Evolutionary conservation across 2,797 vertebrate species (phyloP).

Genomic region (Smutsia temminckii): DNA sequence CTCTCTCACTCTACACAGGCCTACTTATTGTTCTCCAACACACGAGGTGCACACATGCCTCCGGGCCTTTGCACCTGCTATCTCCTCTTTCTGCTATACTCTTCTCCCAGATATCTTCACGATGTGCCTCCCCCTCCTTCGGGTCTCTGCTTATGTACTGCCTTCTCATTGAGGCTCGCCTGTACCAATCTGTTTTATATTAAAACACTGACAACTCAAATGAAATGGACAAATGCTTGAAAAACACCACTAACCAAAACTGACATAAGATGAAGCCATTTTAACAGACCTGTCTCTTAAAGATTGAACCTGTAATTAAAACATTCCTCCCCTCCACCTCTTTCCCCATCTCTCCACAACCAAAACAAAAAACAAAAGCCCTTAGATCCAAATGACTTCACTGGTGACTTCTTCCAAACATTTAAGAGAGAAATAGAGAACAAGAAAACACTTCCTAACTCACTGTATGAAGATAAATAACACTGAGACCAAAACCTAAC

Average conservation of each 20-base stretch:
- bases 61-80: neutral
- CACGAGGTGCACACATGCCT: no score
- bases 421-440: neutral
- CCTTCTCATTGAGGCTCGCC: neutral
- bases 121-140: neutral
- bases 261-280: neutral
- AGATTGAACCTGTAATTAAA: neutral
- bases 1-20: neutral
- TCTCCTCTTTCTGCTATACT: neutral
- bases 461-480: neutral
- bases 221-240: neutral
- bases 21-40: neutral
- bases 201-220: neutral
- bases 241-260: neutral
- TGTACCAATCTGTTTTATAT: neutral
- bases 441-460: neutral
- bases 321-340: neutral
- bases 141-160: neutral
- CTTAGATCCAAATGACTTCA: neutral
- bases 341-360: neutral
- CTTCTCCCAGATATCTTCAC: neutral
- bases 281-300: neutral
- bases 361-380: neutral
- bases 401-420: neutral
- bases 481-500: neutral